Percentiles rank a stretch among this genome's conserved stretches.
phyloP scores from a whole-genome alignment of 1,140 invertebrate species.

The Pachyrhynchus sulphureomaculatus region DNA sequence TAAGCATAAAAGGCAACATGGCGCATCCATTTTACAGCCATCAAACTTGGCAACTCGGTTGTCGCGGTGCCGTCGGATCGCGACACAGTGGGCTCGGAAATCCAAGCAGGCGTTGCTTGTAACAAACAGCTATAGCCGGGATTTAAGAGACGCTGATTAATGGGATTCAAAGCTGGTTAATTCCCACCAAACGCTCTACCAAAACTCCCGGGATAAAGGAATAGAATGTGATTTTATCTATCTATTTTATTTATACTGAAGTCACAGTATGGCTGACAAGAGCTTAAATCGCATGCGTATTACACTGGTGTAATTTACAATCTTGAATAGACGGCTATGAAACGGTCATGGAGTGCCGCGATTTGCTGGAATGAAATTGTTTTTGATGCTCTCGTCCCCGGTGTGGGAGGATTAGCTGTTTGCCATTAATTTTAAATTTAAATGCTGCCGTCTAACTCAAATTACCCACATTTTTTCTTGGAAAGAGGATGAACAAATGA shows the following conservation, averaged over 20 bases:
- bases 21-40: not conserved
- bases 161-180: constrained; percentile 52
- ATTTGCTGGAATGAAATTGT: constrained; percentile 44
- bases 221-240: constrained; percentile 34
- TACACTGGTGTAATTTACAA: constrained; percentile 48
- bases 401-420: not conserved
- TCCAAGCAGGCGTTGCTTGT: constrained; percentile 36
- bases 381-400: constrained; percentile 44
- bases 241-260: not conserved
- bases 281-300: constrained; percentile 47
- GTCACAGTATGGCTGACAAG: constrained; percentile 35
- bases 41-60: constrained; percentile 16
- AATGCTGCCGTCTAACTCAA: too few species aligned
- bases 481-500: too few species aligned
- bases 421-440: constrained; percentile 34
- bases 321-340: constrained; percentile 46
- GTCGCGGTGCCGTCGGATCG: constrained; percentile 15
- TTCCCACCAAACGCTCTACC: constrained; percentile 52
- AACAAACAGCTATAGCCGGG: constrained; percentile 51
- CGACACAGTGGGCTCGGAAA: constrained; percentile 21
- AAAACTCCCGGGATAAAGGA: constrained; percentile 47
- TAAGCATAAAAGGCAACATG: constrained; percentile 18
- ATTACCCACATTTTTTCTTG: too few species aligned
- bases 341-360: constrained; percentile 45
- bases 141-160: constrained; percentile 52